Percentiles rank a stretch among this genome's conserved stretches.
Conservation (phyloP, 2,888 invertebrate genomes). For the Zele albiditarsus region DNA sequence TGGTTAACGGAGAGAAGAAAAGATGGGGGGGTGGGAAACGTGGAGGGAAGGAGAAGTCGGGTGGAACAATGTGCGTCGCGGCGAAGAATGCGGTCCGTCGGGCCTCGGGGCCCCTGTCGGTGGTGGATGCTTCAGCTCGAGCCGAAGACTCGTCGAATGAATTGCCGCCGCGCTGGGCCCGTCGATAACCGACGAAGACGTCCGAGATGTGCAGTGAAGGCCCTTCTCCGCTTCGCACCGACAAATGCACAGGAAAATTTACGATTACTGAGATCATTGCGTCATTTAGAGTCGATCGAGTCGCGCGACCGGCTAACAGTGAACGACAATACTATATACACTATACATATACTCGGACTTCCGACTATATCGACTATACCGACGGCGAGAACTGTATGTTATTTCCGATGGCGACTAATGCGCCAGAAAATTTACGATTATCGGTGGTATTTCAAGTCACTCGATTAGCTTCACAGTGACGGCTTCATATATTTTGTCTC, state of each 20-base stretch:
- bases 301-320: conserved; percentile 11
- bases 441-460: conserved; percentile 6
- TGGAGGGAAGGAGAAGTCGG: conserved; percentile 47
- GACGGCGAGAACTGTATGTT: neutral
- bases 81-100: conserved; percentile 73
- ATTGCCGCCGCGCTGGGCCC: conserved; percentile 26
- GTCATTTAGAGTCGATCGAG: conserved; percentile 53
- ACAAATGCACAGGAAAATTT: conserved; percentile 67
- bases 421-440: conserved; percentile 22
- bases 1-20: conserved; percentile 51
- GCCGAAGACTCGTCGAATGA: conserved; percentile 6
- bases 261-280: conserved; percentile 61
- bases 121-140: conserved; percentile 9
- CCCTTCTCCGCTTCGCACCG: conserved; percentile 50
- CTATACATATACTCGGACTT: conserved; percentile 3
- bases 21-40: conserved; percentile 47
- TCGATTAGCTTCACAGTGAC: neutral
- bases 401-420: neutral
- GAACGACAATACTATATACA: conserved; percentile 20
- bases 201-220: conserved; percentile 44
- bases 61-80: conserved; percentile 71
- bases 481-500: neutral
- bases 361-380: neutral
- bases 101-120: conserved; percentile 55
- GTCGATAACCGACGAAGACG: conserved; percentile 48